phyloP scores from a whole-genome alignment of 2,113 vertebrate genomes.

The Aspiorhynchus laticeps region DNA sequence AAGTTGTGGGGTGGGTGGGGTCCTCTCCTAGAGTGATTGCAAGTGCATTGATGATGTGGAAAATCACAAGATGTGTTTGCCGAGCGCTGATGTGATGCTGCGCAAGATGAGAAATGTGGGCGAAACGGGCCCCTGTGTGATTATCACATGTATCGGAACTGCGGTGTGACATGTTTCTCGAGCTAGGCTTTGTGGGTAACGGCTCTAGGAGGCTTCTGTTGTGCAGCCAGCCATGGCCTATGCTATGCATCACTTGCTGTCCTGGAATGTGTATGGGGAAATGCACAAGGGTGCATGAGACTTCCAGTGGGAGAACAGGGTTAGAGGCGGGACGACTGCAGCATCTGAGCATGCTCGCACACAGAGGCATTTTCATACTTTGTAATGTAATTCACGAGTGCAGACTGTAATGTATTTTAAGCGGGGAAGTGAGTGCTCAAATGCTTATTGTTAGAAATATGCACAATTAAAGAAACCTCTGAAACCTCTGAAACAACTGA shows the following conservation, averaged over 20 bases:
- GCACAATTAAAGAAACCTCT: not conserved
- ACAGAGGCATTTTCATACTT: not conserved
- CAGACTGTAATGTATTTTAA: not conserved
- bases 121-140: not conserved
- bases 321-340: conserved; percentile 31
- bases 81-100: not conserved
- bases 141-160: conserved; percentile 23
- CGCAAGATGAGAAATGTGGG: conserved; percentile 30
- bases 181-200: conserved; percentile 33
- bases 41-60: not conserved
- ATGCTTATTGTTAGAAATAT: not conserved
- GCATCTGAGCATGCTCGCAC: not conserved
- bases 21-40: not conserved
- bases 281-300: conserved; percentile 37
- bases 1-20: conserved; percentile 57
- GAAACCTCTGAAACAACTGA: too few relatives aligned
- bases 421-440: not conserved
- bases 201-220: conserved; percentile 37
- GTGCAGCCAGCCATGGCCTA: conserved; percentile 45
- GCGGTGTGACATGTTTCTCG: conserved; percentile 30
- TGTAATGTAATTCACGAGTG: conserved; percentile 7
- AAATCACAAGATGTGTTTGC: not conserved
- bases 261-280: conserved; percentile 52
- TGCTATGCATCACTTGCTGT: conserved; percentile 53
- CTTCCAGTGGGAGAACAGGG: conserved; percentile 18